Percentiles rank a stretch among this genome's conserved stretches.
phyloP scores from a whole-genome alignment of 1,140 invertebrate species.

The Trichogramma pretiosum region DNA sequence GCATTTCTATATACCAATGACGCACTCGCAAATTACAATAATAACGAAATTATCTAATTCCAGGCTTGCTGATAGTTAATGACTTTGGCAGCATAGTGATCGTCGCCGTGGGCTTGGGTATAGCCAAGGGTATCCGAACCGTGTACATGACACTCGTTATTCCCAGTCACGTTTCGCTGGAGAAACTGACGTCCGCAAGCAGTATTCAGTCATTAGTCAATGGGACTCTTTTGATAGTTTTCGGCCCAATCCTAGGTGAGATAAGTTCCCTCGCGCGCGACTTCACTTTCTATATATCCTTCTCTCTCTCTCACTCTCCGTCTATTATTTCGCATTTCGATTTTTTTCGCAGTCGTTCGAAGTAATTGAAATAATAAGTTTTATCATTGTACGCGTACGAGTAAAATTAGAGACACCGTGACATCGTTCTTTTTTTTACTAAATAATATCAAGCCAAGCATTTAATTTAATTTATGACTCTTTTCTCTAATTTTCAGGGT shows the following conservation, averaged over 20 bases:
- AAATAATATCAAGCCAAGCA: background rate
- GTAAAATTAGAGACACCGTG: too few species aligned
- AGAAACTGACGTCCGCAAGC: conserved; percentile 52
- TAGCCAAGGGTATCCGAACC: conserved; percentile 59
- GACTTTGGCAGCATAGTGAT: conserved; percentile 29
- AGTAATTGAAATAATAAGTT: too few species aligned
- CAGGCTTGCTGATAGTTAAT: background rate
- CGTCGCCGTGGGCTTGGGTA: conserved; percentile 44
- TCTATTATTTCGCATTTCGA: too few species aligned
- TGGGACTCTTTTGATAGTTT: conserved; percentile 50
- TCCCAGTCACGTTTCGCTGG: conserved; percentile 56
- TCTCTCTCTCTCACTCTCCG: too few species aligned
- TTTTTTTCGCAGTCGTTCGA: too few species aligned
- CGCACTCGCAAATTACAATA: too few species aligned
- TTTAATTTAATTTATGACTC: conserved; percentile 13
- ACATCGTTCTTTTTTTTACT: too few species aligned
- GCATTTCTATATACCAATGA: too few species aligned
- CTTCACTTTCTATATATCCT: conserved; percentile 1
- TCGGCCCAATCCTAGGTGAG: conserved; percentile 56
- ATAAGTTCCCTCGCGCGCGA: too few species aligned
- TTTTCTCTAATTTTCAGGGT: conserved; percentile 29
- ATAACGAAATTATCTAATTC: too few species aligned
- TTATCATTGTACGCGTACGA: too few species aligned
- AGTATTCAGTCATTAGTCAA: conserved; percentile 56
- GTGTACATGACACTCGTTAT: conserved; percentile 62